Conservation (phyloP, 2,888 invertebrate genomes). For the Isoperla grammatica region DNA sequence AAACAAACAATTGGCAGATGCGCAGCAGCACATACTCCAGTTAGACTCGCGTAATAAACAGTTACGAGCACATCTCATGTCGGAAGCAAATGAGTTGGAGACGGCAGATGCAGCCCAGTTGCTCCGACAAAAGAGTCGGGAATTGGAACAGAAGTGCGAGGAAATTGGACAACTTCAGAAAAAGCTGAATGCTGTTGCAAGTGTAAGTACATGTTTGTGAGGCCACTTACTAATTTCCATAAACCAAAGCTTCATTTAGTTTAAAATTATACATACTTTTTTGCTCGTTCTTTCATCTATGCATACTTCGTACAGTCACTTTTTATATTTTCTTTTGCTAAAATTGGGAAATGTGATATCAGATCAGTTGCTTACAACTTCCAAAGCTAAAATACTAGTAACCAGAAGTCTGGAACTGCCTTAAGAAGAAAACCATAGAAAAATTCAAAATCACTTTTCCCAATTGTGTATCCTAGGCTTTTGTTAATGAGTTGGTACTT, state of each 20-base stretch:
- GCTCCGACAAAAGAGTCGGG: slow-evolving; percentile 26
- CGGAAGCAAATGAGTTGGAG: slow-evolving; percentile 60
- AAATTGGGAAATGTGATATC: not conserved
- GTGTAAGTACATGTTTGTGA: slow-evolving; percentile 17
- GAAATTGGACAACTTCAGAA: slow-evolving; percentile 48
- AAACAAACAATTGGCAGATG: slow-evolving; percentile 74
- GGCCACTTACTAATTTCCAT: not conserved
- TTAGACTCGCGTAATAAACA: slow-evolving; percentile 70
- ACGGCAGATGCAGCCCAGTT: slow-evolving; percentile 43
- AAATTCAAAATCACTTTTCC: slow-evolving; percentile 31
- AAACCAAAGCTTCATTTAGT: not conserved
- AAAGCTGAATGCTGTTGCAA: slow-evolving; percentile 38
- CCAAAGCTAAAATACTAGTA: no score
- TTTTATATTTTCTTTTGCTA: not conserved
- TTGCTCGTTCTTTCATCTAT: not conserved
- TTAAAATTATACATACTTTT: no score
- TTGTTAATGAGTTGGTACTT: not conserved
- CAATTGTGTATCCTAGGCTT: not conserved
- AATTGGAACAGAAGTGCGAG: slow-evolving; percentile 42
- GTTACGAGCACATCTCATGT: slow-evolving; percentile 65
- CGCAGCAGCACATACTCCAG: slow-evolving; percentile 77
- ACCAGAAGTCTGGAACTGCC: no score
- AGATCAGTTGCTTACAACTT: no score
- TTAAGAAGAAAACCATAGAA: no score
- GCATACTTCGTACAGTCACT: not conserved